Evolutionary conservation across 2,888 invertebrate species (phyloP).

Genomic region (Diaphora mendica): DNA sequence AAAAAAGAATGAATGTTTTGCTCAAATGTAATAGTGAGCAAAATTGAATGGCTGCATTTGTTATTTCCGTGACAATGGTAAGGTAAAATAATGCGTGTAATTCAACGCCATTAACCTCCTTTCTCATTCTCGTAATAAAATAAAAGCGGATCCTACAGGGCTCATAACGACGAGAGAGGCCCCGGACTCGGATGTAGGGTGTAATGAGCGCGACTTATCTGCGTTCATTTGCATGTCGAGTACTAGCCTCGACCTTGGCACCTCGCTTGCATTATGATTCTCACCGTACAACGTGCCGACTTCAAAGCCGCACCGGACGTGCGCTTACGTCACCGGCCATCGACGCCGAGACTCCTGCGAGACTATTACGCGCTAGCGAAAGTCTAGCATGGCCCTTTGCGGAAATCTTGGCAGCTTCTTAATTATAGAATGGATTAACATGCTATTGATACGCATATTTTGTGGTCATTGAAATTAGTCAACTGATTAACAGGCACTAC

Average conservation of each 20-base stretch:
- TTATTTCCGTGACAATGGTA: constrained; percentile 72
- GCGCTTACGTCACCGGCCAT: constrained; percentile 59
- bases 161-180: constrained; percentile 72
- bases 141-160: constrained; percentile 75
- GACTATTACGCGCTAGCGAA: constrained; percentile 57
- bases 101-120: constrained; percentile 80
- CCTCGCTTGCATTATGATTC: constrained; percentile 68
- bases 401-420: constrained; percentile 37
- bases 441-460: not conserved
- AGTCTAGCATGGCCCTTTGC: constrained; percentile 51
- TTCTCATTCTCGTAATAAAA: constrained; percentile 80
- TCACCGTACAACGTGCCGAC: constrained; percentile 65
- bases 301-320: constrained; percentile 50
- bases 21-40: constrained; percentile 39
- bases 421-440: constrained; percentile 17
- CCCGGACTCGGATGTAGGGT: constrained; percentile 70
- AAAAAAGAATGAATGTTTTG: constrained; percentile 28
- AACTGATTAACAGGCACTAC: not conserved
- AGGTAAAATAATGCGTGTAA: constrained; percentile 81
- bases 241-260: constrained; percentile 82
- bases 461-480: not conserved
- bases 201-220: constrained; percentile 83
- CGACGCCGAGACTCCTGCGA: constrained; percentile 31
- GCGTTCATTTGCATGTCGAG: constrained; percentile 81
- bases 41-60: constrained; percentile 52